These are phyloP conservation scores for Chiridota heheva DNA, from an alignment of 35 echinoderm and acorn worm genomes.

Conservation along the genomic window DNA sequence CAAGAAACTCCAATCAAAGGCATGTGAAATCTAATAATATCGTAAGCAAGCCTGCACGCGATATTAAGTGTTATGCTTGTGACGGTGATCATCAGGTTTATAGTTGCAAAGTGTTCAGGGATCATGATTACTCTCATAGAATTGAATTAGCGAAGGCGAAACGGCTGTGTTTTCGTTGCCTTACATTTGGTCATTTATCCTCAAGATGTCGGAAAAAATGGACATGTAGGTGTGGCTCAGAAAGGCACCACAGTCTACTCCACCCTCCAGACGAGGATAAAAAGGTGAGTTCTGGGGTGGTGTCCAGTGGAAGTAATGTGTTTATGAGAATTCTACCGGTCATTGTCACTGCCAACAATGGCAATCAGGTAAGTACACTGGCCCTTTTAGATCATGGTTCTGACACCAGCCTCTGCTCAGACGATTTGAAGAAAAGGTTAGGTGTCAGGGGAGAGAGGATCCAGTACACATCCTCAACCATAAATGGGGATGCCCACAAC, in stretches of 20 bases:
- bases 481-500: not conserved
- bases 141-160: conserved; percentile 9
- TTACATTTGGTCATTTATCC: not conserved
- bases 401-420: conserved; percentile 22
- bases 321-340: conserved; percentile 29
- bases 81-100: conserved; percentile 15
- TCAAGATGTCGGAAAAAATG: conserved; percentile 1
- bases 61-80: conserved; percentile 16
- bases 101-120: not conserved
- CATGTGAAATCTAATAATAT: conserved; percentile 9
- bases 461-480: not conserved
- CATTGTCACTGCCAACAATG: not conserved
- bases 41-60: not conserved
- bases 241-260: conserved; percentile 4
- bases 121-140: not conserved
- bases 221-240: conserved; percentile 27
- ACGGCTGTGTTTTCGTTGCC: conserved; percentile 29
- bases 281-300: not conserved
- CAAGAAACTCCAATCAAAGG: not conserved
- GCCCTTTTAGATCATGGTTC: conserved; percentile 24
- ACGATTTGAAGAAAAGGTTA: conserved; percentile 2
- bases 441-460: not conserved
- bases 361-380: conserved; percentile 28
- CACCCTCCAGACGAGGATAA: conserved; percentile 1
- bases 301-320: conserved; percentile 9